Conservation (phyloP, 2,888 invertebrate species). For the Chrysopilus asiliformis region DNA sequence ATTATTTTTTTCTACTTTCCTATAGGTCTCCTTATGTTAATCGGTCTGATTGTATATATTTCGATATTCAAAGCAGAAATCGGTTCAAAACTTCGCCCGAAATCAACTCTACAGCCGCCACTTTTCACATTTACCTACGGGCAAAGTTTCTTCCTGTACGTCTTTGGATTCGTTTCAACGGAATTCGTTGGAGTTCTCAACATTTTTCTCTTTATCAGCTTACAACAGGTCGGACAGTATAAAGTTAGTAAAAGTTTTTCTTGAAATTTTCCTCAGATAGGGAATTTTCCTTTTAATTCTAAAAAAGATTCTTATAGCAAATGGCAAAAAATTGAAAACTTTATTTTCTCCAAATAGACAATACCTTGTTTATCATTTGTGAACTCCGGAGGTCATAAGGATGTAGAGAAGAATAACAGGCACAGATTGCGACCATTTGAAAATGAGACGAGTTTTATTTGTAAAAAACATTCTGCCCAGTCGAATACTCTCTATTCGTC, state of each 20-base stretch:
- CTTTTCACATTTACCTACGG: constrained; percentile 78
- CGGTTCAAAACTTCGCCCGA: constrained; percentile 70
- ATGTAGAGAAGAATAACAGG: no score
- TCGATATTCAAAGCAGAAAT: constrained; percentile 85
- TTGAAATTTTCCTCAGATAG: no score
- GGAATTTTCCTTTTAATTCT: no score
- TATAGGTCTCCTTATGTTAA: constrained; percentile 74
- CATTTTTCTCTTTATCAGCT: constrained; percentile 66
- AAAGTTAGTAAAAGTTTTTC: no score
- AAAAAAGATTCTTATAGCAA: no score
- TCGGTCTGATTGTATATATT: constrained; percentile 86
- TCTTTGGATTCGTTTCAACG: constrained; percentile 69
- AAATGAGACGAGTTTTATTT: constrained; percentile 9
- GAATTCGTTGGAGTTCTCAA: constrained; percentile 78
- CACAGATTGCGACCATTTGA: constrained; percentile 4
- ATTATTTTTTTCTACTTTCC: no score
- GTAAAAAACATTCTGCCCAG: constrained; percentile 12
- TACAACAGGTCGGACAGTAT: constrained; percentile 32
- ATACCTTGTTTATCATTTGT: constrained; percentile 29
- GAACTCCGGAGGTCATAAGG: constrained; percentile 26
- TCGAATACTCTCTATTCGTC: constrained; percentile 1
- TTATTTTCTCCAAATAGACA: no score
- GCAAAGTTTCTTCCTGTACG: constrained; percentile 74
- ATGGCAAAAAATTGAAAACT: no score
- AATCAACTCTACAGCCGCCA: constrained; percentile 63